Evolutionary conservation across 2,797 vertebrate species (phyloP).

Genomic region (Neosilurus mollespiculum): DNA sequence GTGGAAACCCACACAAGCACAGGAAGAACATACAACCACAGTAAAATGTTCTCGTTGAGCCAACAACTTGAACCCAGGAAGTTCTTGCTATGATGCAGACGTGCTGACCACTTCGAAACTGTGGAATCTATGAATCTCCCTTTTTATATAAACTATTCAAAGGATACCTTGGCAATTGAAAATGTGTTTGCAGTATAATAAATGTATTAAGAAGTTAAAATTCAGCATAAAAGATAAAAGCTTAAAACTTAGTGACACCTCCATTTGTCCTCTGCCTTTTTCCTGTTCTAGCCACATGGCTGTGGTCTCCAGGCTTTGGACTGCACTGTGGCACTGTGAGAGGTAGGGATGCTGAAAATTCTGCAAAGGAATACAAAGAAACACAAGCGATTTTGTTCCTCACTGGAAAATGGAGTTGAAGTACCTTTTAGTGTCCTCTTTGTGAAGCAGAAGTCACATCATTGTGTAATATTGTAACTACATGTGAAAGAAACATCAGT

Average conservation of each 20-base stretch:
- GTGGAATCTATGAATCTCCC: too few relatives aligned
- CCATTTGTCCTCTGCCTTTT: slow-evolving; percentile 60
- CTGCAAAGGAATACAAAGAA: slow-evolving; percentile 49
- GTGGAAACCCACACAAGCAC: too few relatives aligned
- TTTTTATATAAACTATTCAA: neutral
- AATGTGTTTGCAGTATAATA: neutral
- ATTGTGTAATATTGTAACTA: neutral
- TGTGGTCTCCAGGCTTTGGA: slow-evolving; percentile 52
- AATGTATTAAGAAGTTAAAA: neutral
- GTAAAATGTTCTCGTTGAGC: too few relatives aligned
- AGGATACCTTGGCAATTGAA: neutral
- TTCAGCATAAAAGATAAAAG: neutral
- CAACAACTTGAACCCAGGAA: too few relatives aligned
- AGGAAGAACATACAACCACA: too few relatives aligned
- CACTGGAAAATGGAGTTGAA: neutral
- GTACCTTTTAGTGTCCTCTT: neutral
- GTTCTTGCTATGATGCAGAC: too few relatives aligned
- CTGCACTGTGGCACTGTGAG: slow-evolving; percentile 38
- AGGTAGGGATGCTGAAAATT: slow-evolving; percentile 61
- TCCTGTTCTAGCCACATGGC: slow-evolving; percentile 60
- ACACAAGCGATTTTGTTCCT: slow-evolving; percentile 14
- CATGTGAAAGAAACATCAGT: neutral
- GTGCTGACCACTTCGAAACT: too few relatives aligned
- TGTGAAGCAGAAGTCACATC: neutral
- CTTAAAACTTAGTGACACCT: slow-evolving; percentile 53